Evolutionary conservation across 2,888 invertebrate genomes (phyloP), one percentile per base, ranked within the genome.

Genomic region (Pheosia tremula): DNA sequence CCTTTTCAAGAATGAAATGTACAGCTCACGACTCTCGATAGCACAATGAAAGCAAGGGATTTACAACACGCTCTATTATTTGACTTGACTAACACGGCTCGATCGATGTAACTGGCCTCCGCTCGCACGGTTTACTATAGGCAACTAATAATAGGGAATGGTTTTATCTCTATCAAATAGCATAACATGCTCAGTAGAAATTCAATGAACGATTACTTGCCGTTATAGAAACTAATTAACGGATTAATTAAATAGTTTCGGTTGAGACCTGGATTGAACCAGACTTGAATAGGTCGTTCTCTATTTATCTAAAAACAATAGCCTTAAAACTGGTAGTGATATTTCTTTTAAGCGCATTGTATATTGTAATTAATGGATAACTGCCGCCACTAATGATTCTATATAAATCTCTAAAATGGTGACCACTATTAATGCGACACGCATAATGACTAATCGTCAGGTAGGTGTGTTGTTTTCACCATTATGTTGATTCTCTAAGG

Each of bases 11-110:
- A 81, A 76, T 79, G 79, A 85, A 85, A 83, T 84, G 82, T 78
- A 83, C 80, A 80, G 74, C 84, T 88, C 87, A 88, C 85, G 86
- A 88, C 78, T 86, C 80, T 79, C 79, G 83, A 85, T 83, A 84
- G 75, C 78, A 88, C 84, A 86, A 86, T 87, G 83, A 86, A 87
- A 84, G 82, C 83, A 79, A 81, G 77, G 80, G 82, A 82, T 84
- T 84, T 84, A 85, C 83, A 83, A 81, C 83, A 84, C 80, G 79
- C 75, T 81, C 71, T 79, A 82, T 80, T 82, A 81, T 85, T 84
- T 80, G 79, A 80, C 76, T 84, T 72, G 75, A 80, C 79, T 80
- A 83, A 86, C 81, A 79, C 79, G 69, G 75, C 71, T 69, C 70
- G 79, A 81, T 80, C 76, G 67, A 63, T 63, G 67, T 77, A 77